phyloP scores from a whole-genome alignment of 2,888 invertebrate species.

The Poecilus cupreus region DNA sequence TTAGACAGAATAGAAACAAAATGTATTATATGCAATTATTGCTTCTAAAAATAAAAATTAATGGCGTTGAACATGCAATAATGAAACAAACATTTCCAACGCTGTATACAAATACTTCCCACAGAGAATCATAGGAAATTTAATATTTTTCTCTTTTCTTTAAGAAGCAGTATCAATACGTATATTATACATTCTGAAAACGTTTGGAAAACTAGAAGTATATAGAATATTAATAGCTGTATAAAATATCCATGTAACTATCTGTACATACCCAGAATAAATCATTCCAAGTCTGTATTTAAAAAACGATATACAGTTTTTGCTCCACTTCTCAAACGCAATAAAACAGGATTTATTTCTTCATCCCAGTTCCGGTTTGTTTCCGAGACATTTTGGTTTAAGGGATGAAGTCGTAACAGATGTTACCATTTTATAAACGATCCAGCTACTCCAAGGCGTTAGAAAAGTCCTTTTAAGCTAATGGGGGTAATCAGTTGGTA shows the following conservation, averaged over 20 bases:
- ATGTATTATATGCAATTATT: too few relatives aligned
- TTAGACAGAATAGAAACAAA: too few relatives aligned
- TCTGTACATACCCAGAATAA: not conserved
- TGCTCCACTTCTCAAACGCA: not conserved
- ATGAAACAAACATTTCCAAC: too few relatives aligned
- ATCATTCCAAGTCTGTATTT: not conserved
- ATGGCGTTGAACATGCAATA: too few relatives aligned
- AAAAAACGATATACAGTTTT: not conserved
- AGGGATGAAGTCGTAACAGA: conserved; percentile 3
- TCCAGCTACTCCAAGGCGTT: not conserved
- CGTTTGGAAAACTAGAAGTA: not conserved
- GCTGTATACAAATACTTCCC: too few relatives aligned
- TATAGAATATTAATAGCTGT: not conserved
- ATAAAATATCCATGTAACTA: not conserved
- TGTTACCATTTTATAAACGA: conserved; percentile 32
- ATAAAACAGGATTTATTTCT: conserved; percentile 4
- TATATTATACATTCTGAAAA: not conserved
- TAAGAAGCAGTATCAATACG: too few relatives aligned
- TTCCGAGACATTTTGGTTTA: not conserved
- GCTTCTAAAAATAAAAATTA: too few relatives aligned
- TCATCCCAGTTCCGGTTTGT: not conserved
- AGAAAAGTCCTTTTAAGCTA: not conserved
- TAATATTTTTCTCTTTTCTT: too few relatives aligned
- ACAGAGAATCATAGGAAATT: too few relatives aligned
- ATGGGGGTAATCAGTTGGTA: not conserved